Evolutionary conservation across 2,888 invertebrate species (phyloP).

Genomic region (Liposcelis brunnea): DNA sequence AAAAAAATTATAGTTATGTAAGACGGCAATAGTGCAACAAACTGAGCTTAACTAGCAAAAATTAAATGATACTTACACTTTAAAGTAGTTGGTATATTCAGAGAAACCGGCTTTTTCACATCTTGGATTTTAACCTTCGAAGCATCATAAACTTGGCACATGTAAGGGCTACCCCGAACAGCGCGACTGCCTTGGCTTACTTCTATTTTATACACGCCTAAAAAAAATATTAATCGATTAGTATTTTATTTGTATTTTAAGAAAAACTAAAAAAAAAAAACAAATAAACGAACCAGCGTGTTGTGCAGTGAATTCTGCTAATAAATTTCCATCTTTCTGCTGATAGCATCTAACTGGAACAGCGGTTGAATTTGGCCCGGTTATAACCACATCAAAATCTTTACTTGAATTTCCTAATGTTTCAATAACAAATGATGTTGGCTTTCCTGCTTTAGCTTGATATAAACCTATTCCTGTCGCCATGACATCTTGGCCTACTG

Average conservation of each 20-base stretch:
- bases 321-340: slow-evolving; percentile 85
- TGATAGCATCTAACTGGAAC: slow-evolving; percentile 87
- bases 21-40: neutral
- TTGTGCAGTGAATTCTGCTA: slow-evolving; percentile 82
- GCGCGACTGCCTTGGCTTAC: slow-evolving; percentile 80
- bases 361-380: slow-evolving; percentile 60
- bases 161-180: slow-evolving; percentile 83
- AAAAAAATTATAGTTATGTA: slow-evolving; percentile 17
- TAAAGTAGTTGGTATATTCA: slow-evolving; percentile 67
- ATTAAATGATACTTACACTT: slow-evolving; percentile 39
- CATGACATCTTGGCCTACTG: slow-evolving; percentile 53
- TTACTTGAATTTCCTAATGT: slow-evolving; percentile 68
- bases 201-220: slow-evolving; percentile 45
- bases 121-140: slow-evolving; percentile 64
- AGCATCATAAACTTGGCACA: slow-evolving; percentile 81
- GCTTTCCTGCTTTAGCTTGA: slow-evolving; percentile 64
- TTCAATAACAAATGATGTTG: slow-evolving; percentile 76
- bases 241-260: neutral
- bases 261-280: neutral
- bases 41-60: neutral
- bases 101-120: slow-evolving; percentile 54
- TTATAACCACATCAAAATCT: slow-evolving; percentile 82
- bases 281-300: slow-evolving; percentile 38
- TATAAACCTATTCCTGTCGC: slow-evolving; percentile 71
- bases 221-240: slow-evolving; percentile 11